Evolutionary conservation across 2,113 vertebrate genomes (phyloP).

Genomic region (Cyphomyrus discorhynchus): DNA sequence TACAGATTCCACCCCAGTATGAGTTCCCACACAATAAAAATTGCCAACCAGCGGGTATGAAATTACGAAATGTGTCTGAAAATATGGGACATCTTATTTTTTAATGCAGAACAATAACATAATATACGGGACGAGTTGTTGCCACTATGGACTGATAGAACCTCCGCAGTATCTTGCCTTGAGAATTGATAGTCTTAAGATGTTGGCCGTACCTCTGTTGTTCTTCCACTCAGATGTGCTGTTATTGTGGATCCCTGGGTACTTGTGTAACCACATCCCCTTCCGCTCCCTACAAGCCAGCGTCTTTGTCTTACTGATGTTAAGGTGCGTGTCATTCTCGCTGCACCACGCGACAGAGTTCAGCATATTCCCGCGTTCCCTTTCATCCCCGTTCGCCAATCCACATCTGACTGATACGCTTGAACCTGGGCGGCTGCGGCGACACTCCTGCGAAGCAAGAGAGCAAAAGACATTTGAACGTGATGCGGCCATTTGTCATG

Average conservation of each 20-base stretch:
- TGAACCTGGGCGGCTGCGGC: not conserved
- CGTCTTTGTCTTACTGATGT: not conserved
- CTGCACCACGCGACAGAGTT: not conserved
- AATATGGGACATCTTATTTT: not conserved
- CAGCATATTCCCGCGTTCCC: not conserved
- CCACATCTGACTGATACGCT: not conserved
- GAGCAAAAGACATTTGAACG: not conserved
- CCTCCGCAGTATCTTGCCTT: not conserved
- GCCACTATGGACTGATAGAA: not conserved
- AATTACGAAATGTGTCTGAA: not conserved
- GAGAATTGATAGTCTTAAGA: not conserved
- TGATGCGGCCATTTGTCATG: not conserved
- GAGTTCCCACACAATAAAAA: not conserved
- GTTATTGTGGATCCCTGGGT: not conserved
- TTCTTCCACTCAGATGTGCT: not conserved
- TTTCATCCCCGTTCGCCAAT: not conserved
- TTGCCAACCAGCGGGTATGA: not conserved
- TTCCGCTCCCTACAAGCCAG: not conserved
- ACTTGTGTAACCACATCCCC: not conserved
- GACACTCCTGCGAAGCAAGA: not conserved
- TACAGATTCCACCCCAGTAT: not conserved
- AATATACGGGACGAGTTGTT: not conserved
- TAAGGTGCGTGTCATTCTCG: not conserved
- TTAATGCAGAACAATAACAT: not conserved
- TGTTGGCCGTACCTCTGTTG: not conserved